A percentile compares a stretch with the other conserved stretches of the same genome.
Conservation (phyloP, 2,888 invertebrate species). For the Mythimna vitellina region DNA sequence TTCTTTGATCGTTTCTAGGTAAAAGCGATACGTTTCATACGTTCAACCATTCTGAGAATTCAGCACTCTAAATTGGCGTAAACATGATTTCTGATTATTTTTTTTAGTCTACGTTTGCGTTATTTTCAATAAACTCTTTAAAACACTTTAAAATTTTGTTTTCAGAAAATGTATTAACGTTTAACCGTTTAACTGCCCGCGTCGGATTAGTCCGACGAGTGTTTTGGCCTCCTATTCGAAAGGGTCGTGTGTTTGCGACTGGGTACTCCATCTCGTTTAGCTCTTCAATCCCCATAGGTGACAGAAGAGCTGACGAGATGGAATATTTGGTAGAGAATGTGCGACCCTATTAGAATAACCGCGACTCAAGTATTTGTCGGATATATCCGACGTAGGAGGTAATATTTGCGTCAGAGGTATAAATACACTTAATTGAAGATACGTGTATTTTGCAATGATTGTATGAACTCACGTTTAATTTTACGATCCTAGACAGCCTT, state of each 20-base stretch:
- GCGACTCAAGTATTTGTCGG: too few species aligned
- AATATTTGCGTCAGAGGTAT: neutral
- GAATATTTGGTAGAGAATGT: too few species aligned
- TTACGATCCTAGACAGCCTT: slow-evolving; percentile 34
- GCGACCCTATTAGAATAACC: too few species aligned
- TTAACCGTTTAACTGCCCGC: neutral
- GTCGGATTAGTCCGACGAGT: too few species aligned
- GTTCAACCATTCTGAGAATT: slow-evolving; percentile 18
- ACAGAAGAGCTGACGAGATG: too few species aligned
- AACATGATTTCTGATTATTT: slow-evolving; percentile 21
- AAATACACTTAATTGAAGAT: neutral
- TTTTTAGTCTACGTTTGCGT: slow-evolving; percentile 13
- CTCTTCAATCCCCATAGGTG: too few species aligned
- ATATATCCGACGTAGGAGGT: too few species aligned
- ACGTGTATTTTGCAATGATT: slow-evolving; percentile 6
- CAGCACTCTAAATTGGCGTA: slow-evolving; percentile 24
- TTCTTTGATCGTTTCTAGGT: slow-evolving; percentile 2
- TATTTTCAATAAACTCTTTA: neutral
- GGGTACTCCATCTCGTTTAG: too few species aligned
- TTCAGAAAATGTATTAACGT: slow-evolving; percentile 1
- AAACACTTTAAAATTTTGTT: neutral
- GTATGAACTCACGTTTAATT: slow-evolving; percentile 3
- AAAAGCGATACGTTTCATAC: neutral
- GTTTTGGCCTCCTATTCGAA: too few species aligned
- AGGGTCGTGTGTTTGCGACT: too few species aligned